phyloP scores from a whole-genome alignment of 2,797 vertebrate species.

The Crax fasciolata region DNA sequence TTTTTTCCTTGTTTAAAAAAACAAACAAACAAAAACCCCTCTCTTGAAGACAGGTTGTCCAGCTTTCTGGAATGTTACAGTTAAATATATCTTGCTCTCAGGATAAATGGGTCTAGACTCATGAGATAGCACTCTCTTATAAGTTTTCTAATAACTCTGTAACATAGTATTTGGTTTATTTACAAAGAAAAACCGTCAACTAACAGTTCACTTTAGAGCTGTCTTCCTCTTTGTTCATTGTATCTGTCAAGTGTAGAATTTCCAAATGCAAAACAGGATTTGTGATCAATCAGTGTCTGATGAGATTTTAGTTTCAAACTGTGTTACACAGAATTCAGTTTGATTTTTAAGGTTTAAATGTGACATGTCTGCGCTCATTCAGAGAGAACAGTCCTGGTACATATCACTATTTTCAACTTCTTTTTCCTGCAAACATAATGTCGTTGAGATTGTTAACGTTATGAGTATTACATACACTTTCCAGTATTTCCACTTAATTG shows the following conservation, averaged over 20 bases:
- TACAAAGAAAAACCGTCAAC: rapidly evolving
- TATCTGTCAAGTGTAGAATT: not conserved
- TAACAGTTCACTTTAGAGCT: not conserved
- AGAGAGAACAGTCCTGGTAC: not conserved
- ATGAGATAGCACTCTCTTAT: not conserved
- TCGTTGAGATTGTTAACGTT: not conserved
- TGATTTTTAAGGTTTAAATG: not conserved
- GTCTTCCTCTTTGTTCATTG: not conserved
- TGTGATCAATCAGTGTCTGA: not conserved
- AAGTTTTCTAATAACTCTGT: not conserved
- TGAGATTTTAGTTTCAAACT: not conserved
- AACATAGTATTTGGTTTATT: not conserved
- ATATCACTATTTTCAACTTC: not conserved
- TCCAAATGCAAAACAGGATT: not conserved
- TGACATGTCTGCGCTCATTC: not conserved
- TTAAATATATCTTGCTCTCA: rapidly evolving
- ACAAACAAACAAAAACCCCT: not conserved
- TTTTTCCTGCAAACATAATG: not conserved
- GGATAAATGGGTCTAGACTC: not conserved
- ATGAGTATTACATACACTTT: not conserved
- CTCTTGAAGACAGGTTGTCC: not conserved
- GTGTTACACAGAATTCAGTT: not conserved
- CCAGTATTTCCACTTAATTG: not conserved
- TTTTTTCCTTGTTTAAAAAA: not conserved
- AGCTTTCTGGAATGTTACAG: not conserved